Percentiles rank a stretch among this genome's conserved stretches.
phyloP scores from a whole-genome alignment of 2,113 vertebrate species.

The Lates calcarifer region DNA sequence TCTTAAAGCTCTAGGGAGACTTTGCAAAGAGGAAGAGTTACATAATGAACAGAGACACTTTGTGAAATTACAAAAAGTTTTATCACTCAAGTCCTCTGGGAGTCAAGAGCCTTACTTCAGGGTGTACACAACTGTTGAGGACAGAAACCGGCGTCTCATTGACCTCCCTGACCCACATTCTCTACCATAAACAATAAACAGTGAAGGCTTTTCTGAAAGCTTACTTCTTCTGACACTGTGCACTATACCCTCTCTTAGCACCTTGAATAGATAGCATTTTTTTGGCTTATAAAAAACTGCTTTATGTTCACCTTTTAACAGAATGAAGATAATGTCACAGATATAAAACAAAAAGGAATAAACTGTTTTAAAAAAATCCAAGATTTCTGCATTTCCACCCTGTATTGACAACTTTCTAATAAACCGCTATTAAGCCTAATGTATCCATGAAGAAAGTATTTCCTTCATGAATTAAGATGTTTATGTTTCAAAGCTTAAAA shows the following conservation, averaged over 20 bases:
- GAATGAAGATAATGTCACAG: neutral
- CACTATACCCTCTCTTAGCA: neutral
- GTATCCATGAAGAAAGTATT: neutral
- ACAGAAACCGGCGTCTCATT: neutral
- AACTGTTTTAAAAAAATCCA: constrained; percentile 16
- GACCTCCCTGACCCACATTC: neutral
- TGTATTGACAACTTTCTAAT: constrained; percentile 33
- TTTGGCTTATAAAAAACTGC: neutral
- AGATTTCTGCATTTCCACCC: neutral
- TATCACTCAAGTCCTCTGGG: neutral
- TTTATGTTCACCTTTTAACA: neutral
- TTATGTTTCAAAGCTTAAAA: neutral
- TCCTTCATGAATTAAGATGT: neutral
- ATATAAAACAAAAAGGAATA: constrained; percentile 41
- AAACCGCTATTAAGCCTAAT: neutral
- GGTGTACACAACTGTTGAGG: neutral
- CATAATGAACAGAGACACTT: constrained; percentile 4
- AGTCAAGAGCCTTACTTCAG: neutral
- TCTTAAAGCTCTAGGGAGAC: neutral
- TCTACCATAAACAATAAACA: neutral
- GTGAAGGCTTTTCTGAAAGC: neutral
- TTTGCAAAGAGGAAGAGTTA: neutral
- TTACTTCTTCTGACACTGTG: neutral
- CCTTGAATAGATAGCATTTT: neutral
- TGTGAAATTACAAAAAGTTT: constrained; percentile 13